phyloP scores from a whole-genome alignment of 2,797 vertebrate species.

The Distichodus sexfasciatus region DNA sequence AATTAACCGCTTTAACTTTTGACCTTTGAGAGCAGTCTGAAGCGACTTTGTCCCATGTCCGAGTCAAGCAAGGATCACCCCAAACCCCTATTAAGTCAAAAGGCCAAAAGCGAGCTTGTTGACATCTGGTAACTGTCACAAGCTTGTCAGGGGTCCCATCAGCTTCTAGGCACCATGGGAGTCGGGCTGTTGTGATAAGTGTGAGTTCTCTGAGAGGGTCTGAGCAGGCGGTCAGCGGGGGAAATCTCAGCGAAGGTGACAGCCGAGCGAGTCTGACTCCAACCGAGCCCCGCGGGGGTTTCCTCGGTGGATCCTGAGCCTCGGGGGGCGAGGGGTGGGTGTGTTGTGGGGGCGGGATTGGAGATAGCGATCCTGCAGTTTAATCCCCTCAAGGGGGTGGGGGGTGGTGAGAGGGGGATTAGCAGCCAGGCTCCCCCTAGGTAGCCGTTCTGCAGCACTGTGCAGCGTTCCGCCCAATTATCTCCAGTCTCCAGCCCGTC shows the following conservation, averaged over 20 bases:
- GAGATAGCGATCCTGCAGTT: slow-evolving; percentile 44
- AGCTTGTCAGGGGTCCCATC: background rate
- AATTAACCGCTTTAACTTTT: slow-evolving; percentile 39
- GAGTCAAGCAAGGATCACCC: background rate
- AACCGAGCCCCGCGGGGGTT: slow-evolving; percentile 12
- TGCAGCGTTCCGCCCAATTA: slow-evolving; percentile 55
- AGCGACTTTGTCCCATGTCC: background rate
- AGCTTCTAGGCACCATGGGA: background rate
- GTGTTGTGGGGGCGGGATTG: slow-evolving; percentile 22
- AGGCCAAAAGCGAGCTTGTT: background rate
- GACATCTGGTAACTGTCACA: slow-evolving; percentile 1
- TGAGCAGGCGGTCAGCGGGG: background rate
- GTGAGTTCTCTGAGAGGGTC: background rate
- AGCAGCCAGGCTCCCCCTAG: no score
- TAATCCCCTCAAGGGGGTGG: slow-evolving; percentile 45
- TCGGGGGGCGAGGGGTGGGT: no score
- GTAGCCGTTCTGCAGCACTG: slow-evolving; percentile 41
- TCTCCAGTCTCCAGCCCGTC: slow-evolving; percentile 48
- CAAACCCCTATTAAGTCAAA: background rate
- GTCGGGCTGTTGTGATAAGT: slow-evolving; percentile 16
- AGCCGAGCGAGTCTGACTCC: slow-evolving; percentile 13
- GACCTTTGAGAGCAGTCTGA: background rate
- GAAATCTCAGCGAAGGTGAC: background rate
- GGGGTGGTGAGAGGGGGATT: slow-evolving; percentile 49
- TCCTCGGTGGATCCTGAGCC: slow-evolving; percentile 29